Evolutionary conservation across 1,140 invertebrate genomes (phyloP).

Genomic region (Dendrolimus punctatus): DNA sequence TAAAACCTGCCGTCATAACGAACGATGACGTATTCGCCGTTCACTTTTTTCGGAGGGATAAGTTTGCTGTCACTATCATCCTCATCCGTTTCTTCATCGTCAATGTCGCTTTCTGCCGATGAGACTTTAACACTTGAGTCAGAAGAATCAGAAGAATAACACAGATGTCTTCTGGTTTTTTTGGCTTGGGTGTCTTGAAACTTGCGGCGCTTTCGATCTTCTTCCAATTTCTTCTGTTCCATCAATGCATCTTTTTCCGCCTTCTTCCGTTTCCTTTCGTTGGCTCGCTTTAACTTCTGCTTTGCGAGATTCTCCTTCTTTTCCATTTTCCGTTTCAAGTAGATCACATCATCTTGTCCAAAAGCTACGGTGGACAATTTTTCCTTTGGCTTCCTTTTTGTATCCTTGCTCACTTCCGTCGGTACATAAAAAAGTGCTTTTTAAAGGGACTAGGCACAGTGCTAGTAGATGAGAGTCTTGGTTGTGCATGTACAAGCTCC

Average conservation of each 20-base stretch:
- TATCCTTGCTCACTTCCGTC: slow-evolving; percentile 3
- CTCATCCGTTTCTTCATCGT: slow-evolving; percentile 8
- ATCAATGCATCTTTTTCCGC: slow-evolving; percentile 9
- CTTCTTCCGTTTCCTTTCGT: slow-evolving; percentile 6
- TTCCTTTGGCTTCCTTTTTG: slow-evolving; percentile 6
- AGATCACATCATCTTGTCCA: slow-evolving; percentile 5
- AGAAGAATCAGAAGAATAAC: slow-evolving; percentile 7
- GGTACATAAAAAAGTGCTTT: slow-evolving; percentile 9
- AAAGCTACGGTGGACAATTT: slow-evolving; percentile 6
- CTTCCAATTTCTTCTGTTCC: slow-evolving; percentile 9
- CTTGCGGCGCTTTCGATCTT: slow-evolving; percentile 7
- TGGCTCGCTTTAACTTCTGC: slow-evolving; percentile 5
- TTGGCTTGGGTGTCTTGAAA: slow-evolving; percentile 7
- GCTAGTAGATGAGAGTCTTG: too few relatives aligned
- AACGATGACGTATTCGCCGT: slow-evolving; percentile 8
- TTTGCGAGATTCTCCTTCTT: slow-evolving; percentile 8
- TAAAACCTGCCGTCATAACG: slow-evolving; percentile 6
- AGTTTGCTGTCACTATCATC: slow-evolving; percentile 9
- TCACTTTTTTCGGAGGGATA: too few relatives aligned
- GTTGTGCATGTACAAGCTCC: too few relatives aligned
- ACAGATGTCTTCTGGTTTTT: too few relatives aligned
- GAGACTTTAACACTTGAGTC: slow-evolving; percentile 8
- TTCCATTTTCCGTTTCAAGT: slow-evolving; percentile 5
- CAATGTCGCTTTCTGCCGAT: slow-evolving; percentile 7
- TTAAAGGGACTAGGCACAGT: slow-evolving; percentile 8